Conservation (phyloP, 2,888 invertebrate genomes). For the Drepanosiphum platanoidis region DNA sequence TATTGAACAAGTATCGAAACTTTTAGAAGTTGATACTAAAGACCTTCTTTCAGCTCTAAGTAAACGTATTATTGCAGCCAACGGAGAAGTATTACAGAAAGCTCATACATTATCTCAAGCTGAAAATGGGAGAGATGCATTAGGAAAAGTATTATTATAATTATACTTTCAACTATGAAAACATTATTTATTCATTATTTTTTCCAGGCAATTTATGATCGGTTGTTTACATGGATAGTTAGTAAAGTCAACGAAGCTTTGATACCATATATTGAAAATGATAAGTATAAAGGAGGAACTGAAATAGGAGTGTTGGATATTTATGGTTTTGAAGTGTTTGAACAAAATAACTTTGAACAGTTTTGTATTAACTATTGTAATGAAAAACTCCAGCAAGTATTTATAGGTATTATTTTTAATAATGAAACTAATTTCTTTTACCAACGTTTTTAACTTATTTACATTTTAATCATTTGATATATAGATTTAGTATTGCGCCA, state of each 20-base stretch:
- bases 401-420: conserved; percentile 79
- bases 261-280: conserved; percentile 72
- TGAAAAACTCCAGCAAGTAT: conserved; percentile 96
- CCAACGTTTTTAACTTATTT: neutral
- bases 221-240: conserved; percentile 95
- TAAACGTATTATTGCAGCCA: conserved; percentile 90
- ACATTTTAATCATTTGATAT: conserved; percentile 64
- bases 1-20: conserved; percentile 71
- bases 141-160: conserved; percentile 77
- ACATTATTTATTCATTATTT: conserved; percentile 49
- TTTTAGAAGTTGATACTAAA: conserved; percentile 75
- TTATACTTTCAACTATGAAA: neutral
- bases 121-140: conserved; percentile 87
- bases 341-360: conserved; percentile 96
- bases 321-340: conserved; percentile 98
- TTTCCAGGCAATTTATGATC: conserved; percentile 86
- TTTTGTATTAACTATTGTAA: conserved; percentile 99
- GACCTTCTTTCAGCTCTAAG: conserved; percentile 81
- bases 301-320: conserved; percentile 97
- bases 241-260: conserved; percentile 91
- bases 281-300: conserved; percentile 71
- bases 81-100: conserved; percentile 91
- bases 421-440: neutral
- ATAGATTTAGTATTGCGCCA: conserved; percentile 94
- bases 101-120: conserved; percentile 87